Base-by-base conservation (phyloP, 2,113 vertebrate genomes). In the Scalopus aquaticus region DNA sequence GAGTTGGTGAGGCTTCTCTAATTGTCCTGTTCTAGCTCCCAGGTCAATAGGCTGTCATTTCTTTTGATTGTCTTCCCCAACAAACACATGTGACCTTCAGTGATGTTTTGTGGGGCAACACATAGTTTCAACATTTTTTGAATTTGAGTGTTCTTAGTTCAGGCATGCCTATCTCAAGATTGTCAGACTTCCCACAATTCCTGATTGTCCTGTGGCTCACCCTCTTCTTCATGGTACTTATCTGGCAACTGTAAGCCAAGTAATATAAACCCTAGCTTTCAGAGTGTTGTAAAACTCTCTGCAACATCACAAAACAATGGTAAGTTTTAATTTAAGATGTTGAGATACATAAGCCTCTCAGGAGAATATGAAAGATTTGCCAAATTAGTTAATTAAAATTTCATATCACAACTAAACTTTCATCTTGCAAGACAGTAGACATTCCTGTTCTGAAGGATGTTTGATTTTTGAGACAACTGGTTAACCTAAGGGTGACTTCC, bases 341-440 rank as follows among this genome's bases (percentile, higher is more conserved):
- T 74, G 60, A 70, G 65, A 9, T n/a, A 35, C 22, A 7, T 64
- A 70, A 42, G 30, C 51, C 56, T 65, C 65, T 74, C 22, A 28
- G 84, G 49, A 94, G 56, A 88, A 39, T 46, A 73, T 77, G 49
- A 91, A 79, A 84, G 3, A 20, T 65, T 93, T 84, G 85, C n/a
- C 49, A 44, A 54, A 83, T 65, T 65, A 51, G 22, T 10, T 67
- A 49, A 30, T 70, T 69, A 35, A 87, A 44, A 46, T 83, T 73
- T 94, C 70, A 8, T 51, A 39, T 44, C 56, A 92, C 56, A 42
- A 58, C 39, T 37, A 32, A 72, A 69, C 37, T 65, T 42, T 60
- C 24, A 24, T 46, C 24, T 93, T 91, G 74, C 30, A 70, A 37
- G 78, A 51, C 13, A 44, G 72, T 42, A 46, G 60, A 9, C 5